Evolutionary conservation across 2,888 invertebrate genomes (phyloP).

Genomic region (Ophion ellenae): DNA sequence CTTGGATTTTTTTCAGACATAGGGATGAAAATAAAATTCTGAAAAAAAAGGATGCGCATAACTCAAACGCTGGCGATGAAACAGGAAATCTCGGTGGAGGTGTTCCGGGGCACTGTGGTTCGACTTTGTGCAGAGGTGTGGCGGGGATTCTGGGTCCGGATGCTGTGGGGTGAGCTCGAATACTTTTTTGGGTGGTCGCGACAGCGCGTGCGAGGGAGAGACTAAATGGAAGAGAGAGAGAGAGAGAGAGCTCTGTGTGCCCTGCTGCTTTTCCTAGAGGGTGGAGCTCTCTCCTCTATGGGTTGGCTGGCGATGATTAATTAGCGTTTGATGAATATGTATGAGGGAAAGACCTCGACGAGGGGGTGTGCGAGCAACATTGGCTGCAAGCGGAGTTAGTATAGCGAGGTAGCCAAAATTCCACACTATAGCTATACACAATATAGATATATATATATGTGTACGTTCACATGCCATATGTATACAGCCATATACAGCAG

Average conservation of each 20-base stretch:
- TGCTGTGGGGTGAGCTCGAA: conserved; percentile 51
- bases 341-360: conserved; percentile 77
- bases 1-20: background rate
- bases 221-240: background rate
- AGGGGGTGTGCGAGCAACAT: conserved; percentile 54
- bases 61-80: conserved; percentile 14
- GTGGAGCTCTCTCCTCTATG: conserved; percentile 69
- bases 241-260: conserved; percentile 34
- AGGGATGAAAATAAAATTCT: background rate
- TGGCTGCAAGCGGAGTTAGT: conserved; percentile 18
- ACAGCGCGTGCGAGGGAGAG: conserved; percentile 19
- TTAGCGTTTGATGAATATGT: conserved; percentile 84
- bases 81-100: conserved; percentile 29
- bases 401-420: conserved; percentile 59
- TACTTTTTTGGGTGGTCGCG: conserved; percentile 50
- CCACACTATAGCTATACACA: conserved; percentile 26
- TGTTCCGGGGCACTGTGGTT: conserved; percentile 35
- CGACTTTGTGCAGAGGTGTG: conserved; percentile 59
- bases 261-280: conserved; percentile 43
- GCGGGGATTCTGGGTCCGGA: conserved; percentile 41
- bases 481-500: background rate
- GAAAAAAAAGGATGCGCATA: conserved; percentile 7
- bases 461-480: background rate
- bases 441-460: conserved; percentile 3
- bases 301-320: conserved; percentile 82